These are phyloP conservation scores for Trypoxylon attenuatum DNA, from an alignment of 2,888 invertebrate species.

Conservation along the genomic window DNA sequence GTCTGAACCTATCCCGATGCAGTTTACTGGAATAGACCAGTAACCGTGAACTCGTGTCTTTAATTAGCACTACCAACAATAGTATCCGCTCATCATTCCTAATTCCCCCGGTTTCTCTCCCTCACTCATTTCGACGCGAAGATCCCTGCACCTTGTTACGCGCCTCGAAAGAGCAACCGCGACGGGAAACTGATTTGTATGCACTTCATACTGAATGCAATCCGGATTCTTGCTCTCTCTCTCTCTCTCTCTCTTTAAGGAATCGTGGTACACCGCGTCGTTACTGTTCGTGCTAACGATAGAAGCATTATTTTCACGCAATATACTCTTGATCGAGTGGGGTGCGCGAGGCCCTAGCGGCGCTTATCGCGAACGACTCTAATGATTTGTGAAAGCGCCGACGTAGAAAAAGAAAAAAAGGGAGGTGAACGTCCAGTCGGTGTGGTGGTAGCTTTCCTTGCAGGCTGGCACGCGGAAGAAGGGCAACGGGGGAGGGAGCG, in stretches of 20 bases:
- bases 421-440: slow-evolving; percentile 45
- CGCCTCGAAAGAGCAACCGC: slow-evolving; percentile 26
- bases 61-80: slow-evolving; percentile 48
- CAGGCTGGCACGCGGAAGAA: slow-evolving; percentile 56
- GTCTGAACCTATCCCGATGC: slow-evolving; percentile 21
- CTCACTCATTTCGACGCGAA: not conserved
- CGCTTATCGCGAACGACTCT: not conserved
- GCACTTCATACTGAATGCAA: too few species aligned
- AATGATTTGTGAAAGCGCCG: slow-evolving; percentile 7
- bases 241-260: too few species aligned
- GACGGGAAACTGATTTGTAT: too few species aligned
- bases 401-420: slow-evolving; percentile 17
- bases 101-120: slow-evolving; percentile 9
- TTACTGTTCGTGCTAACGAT: not conserved
- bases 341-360: not conserved
- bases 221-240: too few species aligned
- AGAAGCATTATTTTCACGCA: not conserved
- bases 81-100: slow-evolving; percentile 5
- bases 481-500: slow-evolving; percentile 34
- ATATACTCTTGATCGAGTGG: not conserved
- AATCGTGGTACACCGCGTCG: too few species aligned
- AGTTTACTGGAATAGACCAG: slow-evolving; percentile 48
- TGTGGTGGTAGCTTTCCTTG: slow-evolving; percentile 55
- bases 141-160: slow-evolving; percentile 16
- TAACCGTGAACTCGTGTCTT: slow-evolving; percentile 45